Conservation (phyloP, 2,888 invertebrate species). For the Hirtodrosophila alboralis region DNA sequence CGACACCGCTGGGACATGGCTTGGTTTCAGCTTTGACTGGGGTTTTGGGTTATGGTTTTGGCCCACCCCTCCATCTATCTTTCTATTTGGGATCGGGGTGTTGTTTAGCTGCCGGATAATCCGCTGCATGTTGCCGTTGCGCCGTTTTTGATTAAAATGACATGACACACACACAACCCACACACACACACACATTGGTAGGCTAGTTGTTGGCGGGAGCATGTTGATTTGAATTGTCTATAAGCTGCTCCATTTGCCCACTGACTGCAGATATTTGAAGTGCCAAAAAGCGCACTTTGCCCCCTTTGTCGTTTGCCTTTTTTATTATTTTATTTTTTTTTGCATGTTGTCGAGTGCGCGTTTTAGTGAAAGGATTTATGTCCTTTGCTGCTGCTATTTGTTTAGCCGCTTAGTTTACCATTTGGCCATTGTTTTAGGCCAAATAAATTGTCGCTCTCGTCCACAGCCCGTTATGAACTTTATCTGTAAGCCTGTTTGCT, state of each 20-base stretch:
- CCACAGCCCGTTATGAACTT: conserved; percentile 40
- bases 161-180: conserved; percentile 40
- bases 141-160: conserved; percentile 69
- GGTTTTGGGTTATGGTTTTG: conserved; percentile 21
- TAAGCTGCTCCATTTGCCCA: conserved; percentile 55
- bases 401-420: conserved; percentile 73
- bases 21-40: conserved; percentile 21
- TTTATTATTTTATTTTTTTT: too few species aligned
- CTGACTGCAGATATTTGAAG: conserved; percentile 65
- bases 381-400: conserved; percentile 56
- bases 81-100: conserved; percentile 42
- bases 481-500: conserved; percentile 32
- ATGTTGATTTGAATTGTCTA: conserved; percentile 67
- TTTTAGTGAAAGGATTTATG: conserved; percentile 73
- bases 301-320: conserved; percentile 15
- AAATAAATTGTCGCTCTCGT: conserved; percentile 41
- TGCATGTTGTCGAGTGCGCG: conserved; percentile 61
- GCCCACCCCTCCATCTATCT: conserved; percentile 5
- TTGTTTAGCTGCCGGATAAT: conserved; percentile 81
- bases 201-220: conserved; percentile 4
- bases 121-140: conserved; percentile 69
- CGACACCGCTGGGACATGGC: conserved; percentile 42
- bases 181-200: conserved; percentile 16
- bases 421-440: conserved; percentile 61
- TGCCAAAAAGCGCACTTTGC: conserved; percentile 76